phyloP scores from a whole-genome alignment of 2,888 invertebrate species.

The Zaprionus bogoriensis region DNA sequence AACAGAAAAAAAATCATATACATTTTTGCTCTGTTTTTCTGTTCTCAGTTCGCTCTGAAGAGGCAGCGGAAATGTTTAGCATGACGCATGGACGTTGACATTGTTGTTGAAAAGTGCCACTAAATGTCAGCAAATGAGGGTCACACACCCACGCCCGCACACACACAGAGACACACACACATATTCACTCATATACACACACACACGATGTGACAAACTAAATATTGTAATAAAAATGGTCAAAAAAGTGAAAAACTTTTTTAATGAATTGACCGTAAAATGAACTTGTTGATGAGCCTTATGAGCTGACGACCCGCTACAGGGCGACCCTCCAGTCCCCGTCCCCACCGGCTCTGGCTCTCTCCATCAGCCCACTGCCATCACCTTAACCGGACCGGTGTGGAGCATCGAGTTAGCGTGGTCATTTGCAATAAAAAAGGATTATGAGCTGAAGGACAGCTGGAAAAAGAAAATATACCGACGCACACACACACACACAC shows the following conservation, averaged over 20 bases:
- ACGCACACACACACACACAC: conserved; percentile 16
- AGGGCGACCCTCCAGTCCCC: neutral
- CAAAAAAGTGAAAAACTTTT: conserved; percentile 54
- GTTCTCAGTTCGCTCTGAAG: conserved; percentile 1
- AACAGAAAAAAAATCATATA: neutral
- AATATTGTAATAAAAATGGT: conserved; percentile 69
- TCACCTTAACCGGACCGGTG: conserved; percentile 39
- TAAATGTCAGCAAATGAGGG: conserved; percentile 75
- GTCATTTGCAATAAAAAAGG: conserved; percentile 77
- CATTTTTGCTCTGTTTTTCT: neutral
- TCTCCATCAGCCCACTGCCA: neutral
- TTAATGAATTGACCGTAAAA: conserved; percentile 75
- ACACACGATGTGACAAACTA: conserved; percentile 55
- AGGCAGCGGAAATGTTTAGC: conserved; percentile 54
- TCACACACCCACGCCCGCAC: conserved; percentile 44
- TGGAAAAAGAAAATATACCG: conserved; percentile 40
- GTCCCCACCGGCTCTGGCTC: neutral
- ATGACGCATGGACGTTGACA: conserved; percentile 68
- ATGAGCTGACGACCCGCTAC: conserved; percentile 63
- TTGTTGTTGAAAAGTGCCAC: conserved; percentile 73
- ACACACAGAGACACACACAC: conserved; percentile 9
- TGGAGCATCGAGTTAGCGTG: conserved; percentile 66
- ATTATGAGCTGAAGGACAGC: conserved; percentile 77
- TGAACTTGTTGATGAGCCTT: conserved; percentile 77
- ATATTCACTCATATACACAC: conserved; percentile 12